These are phyloP conservation scores for Pteropus rufus DNA, from an alignment of 2,797 vertebrate genomes.

Conservation along the genomic window DNA sequence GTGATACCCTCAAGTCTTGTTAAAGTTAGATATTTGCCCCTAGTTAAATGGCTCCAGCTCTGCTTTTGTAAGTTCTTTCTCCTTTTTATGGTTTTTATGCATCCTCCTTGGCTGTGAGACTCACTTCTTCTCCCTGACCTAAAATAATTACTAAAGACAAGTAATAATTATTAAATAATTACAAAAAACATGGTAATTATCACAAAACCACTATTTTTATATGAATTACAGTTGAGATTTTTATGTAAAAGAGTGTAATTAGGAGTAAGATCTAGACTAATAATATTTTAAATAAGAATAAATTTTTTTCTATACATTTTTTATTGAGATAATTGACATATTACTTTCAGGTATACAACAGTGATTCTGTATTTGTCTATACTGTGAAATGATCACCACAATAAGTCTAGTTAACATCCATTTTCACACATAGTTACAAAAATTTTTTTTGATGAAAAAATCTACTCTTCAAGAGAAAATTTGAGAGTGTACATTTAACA, in stretches of 20 bases:
- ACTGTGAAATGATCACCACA: not conserved
- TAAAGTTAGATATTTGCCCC: not conserved
- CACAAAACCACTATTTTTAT: not conserved
- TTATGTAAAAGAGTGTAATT: not conserved
- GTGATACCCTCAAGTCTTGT: not conserved
- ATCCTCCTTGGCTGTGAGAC: not conserved
- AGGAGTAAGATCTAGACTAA: not conserved
- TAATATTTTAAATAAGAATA: not conserved
- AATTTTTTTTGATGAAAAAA: not conserved
- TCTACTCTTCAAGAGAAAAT: not conserved
- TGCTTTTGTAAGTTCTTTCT: not conserved
- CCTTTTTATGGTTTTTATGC: not conserved
- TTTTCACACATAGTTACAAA: not conserved
- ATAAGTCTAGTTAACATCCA: not conserved
- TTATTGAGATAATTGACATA: not conserved
- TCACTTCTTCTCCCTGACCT: not conserved
- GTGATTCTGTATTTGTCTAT: not conserved
- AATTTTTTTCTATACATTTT: not conserved
- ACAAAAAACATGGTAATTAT: not conserved
- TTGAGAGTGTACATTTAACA: not conserved
- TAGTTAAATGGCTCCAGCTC: not conserved
- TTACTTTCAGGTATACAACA: not conserved
- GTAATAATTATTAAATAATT: not conserved
- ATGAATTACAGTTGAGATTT: not conserved
- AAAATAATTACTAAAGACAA: constrained; percentile 9